Evolutionary conservation across 2,797 vertebrate species (phyloP).

Genomic region (Trichosurus vulpecula): DNA sequence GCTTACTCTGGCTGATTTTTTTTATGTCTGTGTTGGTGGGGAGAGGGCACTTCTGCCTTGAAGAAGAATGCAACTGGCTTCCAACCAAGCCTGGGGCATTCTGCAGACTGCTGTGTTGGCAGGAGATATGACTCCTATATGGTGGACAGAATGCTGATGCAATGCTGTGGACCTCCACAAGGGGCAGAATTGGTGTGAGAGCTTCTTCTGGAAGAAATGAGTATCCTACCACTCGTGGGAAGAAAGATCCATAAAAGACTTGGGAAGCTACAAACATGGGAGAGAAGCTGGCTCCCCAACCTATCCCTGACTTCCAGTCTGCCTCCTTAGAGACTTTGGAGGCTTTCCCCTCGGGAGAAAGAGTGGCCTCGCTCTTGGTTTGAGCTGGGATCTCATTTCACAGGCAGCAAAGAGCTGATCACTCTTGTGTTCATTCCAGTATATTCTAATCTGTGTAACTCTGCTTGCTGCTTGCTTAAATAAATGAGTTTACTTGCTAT

Average conservation of each 20-base stretch:
- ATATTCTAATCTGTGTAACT: background rate
- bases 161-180: background rate
- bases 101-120: background rate
- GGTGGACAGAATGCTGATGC: background rate
- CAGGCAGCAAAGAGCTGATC: background rate
- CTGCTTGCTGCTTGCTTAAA: background rate
- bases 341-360: background rate
- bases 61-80: background rate
- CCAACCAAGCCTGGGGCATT: background rate
- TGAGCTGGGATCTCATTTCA: background rate
- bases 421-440: background rate
- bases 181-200: background rate
- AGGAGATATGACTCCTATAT: background rate
- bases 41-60: background rate
- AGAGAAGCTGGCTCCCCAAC: background rate
- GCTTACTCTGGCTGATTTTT: background rate
- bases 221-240: background rate
- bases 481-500: background rate
- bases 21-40: background rate
- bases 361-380: background rate
- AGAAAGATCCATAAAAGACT: background rate
- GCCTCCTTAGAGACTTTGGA: background rate
- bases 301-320: background rate
- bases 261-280: background rate
- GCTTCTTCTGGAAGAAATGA: background rate